Evolutionary conservation across 1,140 invertebrate species (phyloP).

Genomic region (Zeugodacus cucurbitae): DNA sequence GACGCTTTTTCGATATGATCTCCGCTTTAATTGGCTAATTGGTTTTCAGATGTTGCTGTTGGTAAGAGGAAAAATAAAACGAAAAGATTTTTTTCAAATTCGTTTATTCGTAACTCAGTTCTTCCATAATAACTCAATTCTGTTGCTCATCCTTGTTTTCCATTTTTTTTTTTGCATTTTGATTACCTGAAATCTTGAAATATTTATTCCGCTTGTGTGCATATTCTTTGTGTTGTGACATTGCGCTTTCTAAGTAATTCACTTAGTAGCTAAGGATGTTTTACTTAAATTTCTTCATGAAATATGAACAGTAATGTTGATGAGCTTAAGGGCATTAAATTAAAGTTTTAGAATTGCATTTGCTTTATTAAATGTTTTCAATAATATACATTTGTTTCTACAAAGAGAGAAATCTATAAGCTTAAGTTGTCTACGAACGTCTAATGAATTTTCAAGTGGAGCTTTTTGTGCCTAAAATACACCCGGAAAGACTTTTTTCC

Average conservation of each 20-base stretch:
- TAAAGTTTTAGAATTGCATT: too few species aligned
- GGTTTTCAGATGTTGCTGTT: background rate
- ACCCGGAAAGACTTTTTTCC: too few species aligned
- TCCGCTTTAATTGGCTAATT: slow-evolving; percentile 6
- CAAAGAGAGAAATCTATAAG: too few species aligned
- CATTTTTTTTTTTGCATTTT: background rate
- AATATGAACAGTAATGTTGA: background rate
- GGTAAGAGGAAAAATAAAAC: background rate
- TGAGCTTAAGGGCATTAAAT: background rate
- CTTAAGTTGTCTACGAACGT: too few species aligned
- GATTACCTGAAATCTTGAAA: background rate
- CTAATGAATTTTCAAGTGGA: too few species aligned
- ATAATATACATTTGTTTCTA: too few species aligned
- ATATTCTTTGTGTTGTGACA: background rate
- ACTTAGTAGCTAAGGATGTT: background rate
- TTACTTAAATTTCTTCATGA: background rate
- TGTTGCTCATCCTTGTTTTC: background rate
- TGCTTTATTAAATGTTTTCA: too few species aligned
- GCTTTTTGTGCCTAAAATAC: too few species aligned
- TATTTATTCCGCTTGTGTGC: background rate
- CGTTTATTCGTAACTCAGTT: too few species aligned
- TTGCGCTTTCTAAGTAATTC: too few species aligned
- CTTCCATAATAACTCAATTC: too few species aligned
- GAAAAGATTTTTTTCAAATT: too few species aligned
- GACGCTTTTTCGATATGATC: background rate